Evolutionary conservation across 2,888 invertebrate species (phyloP), one percentile per base, ranked within the genome.

Genomic region (Apodemia mormo): DNA sequence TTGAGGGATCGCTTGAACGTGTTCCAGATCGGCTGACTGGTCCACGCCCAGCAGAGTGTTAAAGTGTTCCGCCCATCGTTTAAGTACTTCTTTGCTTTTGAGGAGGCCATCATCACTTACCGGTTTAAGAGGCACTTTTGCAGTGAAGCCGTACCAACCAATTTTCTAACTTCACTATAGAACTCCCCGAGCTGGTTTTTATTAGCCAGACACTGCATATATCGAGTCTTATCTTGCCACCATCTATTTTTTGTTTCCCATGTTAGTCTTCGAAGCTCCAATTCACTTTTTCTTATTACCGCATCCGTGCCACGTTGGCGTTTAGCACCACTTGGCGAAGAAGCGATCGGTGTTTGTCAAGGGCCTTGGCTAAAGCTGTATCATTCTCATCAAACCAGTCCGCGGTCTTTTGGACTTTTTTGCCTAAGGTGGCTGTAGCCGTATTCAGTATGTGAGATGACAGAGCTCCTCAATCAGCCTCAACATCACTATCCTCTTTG

Each of bases 361-460:
- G 3, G 0, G 69, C 71, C n/a, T n/a, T n/a, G n/a, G n/a, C n/a
- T n/a, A n/a, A n/a, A n/a, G n/a, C n/a, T n/a, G n/a, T n/a, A n/a
- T n/a, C n/a, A n/a, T n/a, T n/a, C n/a, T n/a, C 71, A 61, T 75
- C 70, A 67, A 72, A 72, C 71, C 72, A 74, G 33, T 71, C 72
- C n/a, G 71, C 69, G 33, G 71, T 67, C 8, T 40, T 56, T 8
- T 45, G 65, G 29, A 5, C 2, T 68, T 66, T 72, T 12, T 37
- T 0, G 0, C 73, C 73, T n/a, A 75, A 22, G 30, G 33, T 29
- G 61, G 6, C 14, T 22, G 22, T 40, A 30, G 67, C 69, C 4
- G 65, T 58, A 22, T 71, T 22, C 3, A 72, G 1, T 30, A 74
- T 40, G n/a, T 66, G 65, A 65, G 66, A 68, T 2, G 66, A 66